A percentile compares a stretch with the other conserved stretches of the same genome.
Conservation (phyloP, 2,113 vertebrate genomes). For the Rhombomys opimus region DNA sequence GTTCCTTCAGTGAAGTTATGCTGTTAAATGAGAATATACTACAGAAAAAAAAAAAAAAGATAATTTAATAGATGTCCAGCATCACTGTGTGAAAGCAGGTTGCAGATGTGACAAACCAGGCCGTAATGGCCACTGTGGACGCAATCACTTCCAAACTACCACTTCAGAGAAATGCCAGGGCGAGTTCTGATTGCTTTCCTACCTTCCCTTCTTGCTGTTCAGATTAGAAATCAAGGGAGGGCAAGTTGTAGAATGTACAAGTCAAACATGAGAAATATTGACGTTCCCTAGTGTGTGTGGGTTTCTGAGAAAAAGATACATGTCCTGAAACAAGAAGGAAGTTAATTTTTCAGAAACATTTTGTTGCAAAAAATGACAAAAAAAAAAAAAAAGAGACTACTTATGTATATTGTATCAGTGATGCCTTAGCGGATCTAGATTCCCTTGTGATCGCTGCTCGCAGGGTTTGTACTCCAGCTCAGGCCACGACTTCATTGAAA, state of each 20-base stretch:
- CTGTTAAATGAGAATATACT: not conserved
- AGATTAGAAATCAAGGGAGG: not conserved
- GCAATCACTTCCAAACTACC: not conserved
- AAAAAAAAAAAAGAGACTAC: slow-evolving; percentile 46
- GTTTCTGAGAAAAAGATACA: slow-evolving; percentile 28
- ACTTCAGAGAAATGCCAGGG: not conserved
- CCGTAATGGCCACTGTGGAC: not conserved
- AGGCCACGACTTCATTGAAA: not conserved
- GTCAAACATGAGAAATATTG: slow-evolving; percentile 50
- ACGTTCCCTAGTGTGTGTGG: not conserved
- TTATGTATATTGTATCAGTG: not conserved
- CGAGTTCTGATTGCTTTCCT: slow-evolving; percentile 49
- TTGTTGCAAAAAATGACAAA: not conserved
- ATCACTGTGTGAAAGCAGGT: not conserved
- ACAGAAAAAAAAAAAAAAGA: not conserved
- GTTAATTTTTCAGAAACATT: slow-evolving; percentile 46
- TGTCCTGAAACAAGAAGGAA: slow-evolving; percentile 21
- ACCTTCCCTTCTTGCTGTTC: slow-evolving; percentile 42
- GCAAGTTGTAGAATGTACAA: not conserved
- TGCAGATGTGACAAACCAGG: not conserved
- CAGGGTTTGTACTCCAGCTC: not conserved
- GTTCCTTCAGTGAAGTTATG: slow-evolving; percentile 56
- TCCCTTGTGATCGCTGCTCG: slow-evolving; percentile 20
- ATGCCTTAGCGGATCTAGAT: not conserved
- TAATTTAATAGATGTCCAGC: slow-evolving; percentile 14